Evolutionary conservation across 2,797 vertebrate genomes (phyloP).

Genomic region (Malacoraja senta): DNA sequence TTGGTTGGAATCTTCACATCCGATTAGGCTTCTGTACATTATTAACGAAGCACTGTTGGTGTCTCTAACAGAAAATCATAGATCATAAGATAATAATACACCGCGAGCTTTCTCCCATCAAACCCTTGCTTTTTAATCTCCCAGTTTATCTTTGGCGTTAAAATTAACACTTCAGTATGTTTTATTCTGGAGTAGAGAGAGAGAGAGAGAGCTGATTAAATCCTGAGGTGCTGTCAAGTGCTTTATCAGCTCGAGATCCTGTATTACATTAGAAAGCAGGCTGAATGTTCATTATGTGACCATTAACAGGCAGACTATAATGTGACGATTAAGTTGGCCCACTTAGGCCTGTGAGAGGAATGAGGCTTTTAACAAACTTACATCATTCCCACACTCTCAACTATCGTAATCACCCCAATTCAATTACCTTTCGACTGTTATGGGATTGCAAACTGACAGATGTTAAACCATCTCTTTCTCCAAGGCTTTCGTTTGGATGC

Average conservation of each 20-base stretch:
- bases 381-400: not conserved
- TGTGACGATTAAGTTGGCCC: slow-evolving; percentile 25
- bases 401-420: slow-evolving; percentile 14
- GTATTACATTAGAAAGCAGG: not conserved
- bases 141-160: not conserved
- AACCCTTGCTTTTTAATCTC: slow-evolving; percentile 25
- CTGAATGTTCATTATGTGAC: slow-evolving; percentile 31
- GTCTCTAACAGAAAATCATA: not conserved
- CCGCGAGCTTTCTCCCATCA: not conserved
- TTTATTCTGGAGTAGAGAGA: not conserved
- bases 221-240: slow-evolving; percentile 25
- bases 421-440: not conserved
- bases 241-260: slow-evolving; percentile 20
- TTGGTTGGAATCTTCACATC: not conserved
- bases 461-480: not conserved
- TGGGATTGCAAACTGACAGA: slow-evolving; percentile 11
- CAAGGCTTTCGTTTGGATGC: not conserved
- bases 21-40: not conserved
- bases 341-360: slow-evolving; percentile 14
- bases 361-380: slow-evolving; percentile 11
- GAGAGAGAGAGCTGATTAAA: not conserved
- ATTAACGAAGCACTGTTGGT: not conserved
- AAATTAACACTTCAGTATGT: slow-evolving; percentile 23
- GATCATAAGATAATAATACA: not conserved
- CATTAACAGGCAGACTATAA: slow-evolving; percentile 19